Conservation (phyloP, 2,797 vertebrate genomes). For the Capromys pilorides region DNA sequence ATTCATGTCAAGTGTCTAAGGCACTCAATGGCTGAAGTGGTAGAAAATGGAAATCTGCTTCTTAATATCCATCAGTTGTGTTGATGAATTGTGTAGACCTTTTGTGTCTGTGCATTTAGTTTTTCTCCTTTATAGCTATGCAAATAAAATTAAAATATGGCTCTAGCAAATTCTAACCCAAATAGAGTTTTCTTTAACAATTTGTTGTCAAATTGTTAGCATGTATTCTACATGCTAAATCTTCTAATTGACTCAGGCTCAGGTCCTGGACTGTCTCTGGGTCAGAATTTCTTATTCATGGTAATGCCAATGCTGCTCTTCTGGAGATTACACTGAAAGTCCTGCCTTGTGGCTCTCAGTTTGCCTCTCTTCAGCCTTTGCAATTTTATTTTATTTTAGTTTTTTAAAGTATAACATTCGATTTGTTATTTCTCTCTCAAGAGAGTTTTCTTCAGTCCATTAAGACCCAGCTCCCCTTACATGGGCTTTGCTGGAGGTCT, state of each 20-base stretch:
- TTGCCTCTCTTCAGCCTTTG: background rate
- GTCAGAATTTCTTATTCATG: background rate
- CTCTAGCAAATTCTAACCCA: background rate
- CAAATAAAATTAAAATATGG: background rate
- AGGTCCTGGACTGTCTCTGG: background rate
- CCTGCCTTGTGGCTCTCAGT: background rate
- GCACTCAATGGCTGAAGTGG: background rate
- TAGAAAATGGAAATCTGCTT: background rate
- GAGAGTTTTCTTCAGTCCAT: too few species aligned
- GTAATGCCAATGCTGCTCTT: background rate
- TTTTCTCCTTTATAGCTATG: background rate
- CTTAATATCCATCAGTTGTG: background rate
- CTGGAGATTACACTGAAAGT: background rate
- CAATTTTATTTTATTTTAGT: too few species aligned
- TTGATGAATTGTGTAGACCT: background rate
- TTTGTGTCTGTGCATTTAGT: background rate
- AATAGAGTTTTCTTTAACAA: background rate
- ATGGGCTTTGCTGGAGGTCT: too few species aligned
- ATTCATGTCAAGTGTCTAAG: background rate
- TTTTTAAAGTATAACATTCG: too few species aligned
- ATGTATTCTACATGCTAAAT: background rate
- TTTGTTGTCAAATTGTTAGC: background rate
- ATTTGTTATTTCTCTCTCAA: too few species aligned
- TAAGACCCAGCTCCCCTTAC: too few species aligned
- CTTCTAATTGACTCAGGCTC: background rate